Base-by-base conservation (phyloP, 1,140 invertebrate genomes). In the Dendroctonus valens region DNA sequence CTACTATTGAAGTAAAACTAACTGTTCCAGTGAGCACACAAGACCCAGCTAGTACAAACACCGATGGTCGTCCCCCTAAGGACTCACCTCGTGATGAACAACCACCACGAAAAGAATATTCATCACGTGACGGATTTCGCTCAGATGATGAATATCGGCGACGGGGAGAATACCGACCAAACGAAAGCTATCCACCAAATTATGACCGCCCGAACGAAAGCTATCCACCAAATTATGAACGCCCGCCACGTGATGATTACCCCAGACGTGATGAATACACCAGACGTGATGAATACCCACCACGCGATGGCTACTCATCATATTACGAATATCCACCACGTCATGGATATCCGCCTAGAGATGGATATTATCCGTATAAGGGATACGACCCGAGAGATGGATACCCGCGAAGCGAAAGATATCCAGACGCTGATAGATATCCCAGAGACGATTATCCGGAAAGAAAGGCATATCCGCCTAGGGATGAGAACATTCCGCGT, bases 211-310 rank as follows among this genome's bases (percentile, higher is more conserved):
- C n/a, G n/a, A n/a, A n/a, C n/a, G n/a, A n/a, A n/a, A n/a, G n/a
- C n/a, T n/a, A n/a, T n/a, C n/a, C n/a, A n/a, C n/a, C n/a, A 44
- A 44, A 44, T 46, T 59, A 57, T n/a, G 5, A n/a, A 53, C 5
- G 12, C 11, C 52, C 14, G 14, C 52, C 14, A 3, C 7, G 26
- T 41, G 38, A 57, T 40, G 9, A 41, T 41, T n/a, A 9, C 41
- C 54, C 38, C 39, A 57, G 54, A 40, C 5, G n/a, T 8, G 54
- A 41, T 57, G 11, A 37, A 9, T 51, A 51, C 15, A 7, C 49
- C 0, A 8, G 9, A 7, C 11, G 49, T 8, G 2, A 51, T 15
- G 49, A 15, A 12, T 51, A 51, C 7, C 49, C 49, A 7, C 49
- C 11, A 51, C 9, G 49, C 11, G 49, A 51, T 2, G 9, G 3